Conservation (phyloP, 2,113 vertebrate genomes). For the Lampris megalopsis region DNA sequence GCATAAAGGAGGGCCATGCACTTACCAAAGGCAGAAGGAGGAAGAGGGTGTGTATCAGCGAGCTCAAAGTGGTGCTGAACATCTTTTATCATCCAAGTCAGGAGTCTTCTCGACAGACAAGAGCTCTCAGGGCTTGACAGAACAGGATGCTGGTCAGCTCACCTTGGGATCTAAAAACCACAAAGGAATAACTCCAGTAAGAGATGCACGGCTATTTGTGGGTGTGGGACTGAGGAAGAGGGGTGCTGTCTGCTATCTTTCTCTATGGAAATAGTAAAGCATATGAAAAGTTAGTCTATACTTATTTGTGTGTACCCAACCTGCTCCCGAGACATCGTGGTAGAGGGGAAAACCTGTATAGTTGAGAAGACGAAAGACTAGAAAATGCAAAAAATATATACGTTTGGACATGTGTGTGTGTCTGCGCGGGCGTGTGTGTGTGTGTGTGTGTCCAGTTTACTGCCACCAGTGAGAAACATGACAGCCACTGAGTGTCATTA, state of each 20-base stretch:
- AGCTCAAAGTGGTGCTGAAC: constrained; percentile 26
- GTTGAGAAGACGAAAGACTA: too few species aligned
- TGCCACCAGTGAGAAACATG: constrained; percentile 55
- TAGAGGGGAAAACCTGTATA: too few species aligned
- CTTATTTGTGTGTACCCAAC: not conserved
- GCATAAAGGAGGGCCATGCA: not conserved
- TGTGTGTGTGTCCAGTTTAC: not conserved
- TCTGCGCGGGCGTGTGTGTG: constrained; percentile 1
- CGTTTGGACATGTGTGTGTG: not conserved
- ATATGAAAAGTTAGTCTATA: not conserved
- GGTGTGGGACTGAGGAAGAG: not conserved
- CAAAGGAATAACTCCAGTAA: not conserved
- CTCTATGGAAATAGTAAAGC: too few species aligned
- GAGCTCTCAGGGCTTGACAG: constrained; percentile 2
- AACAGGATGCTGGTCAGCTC: constrained; percentile 34
- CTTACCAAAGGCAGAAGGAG: constrained; percentile 58
- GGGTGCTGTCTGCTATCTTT: not conserved
- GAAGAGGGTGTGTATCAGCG: constrained; percentile 36
- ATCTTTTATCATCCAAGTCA: constrained; percentile 44
- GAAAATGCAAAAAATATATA: too few species aligned
- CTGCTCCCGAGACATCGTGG: not conserved
- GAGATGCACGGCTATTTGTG: not conserved
- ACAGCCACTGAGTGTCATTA: constrained; percentile 69
- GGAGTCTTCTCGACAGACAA: constrained; percentile 1
- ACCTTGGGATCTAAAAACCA: constrained; percentile 61